Evolutionary conservation across 2,888 invertebrate species (phyloP).

Genomic region (Zhuqinia jingwanae): DNA sequence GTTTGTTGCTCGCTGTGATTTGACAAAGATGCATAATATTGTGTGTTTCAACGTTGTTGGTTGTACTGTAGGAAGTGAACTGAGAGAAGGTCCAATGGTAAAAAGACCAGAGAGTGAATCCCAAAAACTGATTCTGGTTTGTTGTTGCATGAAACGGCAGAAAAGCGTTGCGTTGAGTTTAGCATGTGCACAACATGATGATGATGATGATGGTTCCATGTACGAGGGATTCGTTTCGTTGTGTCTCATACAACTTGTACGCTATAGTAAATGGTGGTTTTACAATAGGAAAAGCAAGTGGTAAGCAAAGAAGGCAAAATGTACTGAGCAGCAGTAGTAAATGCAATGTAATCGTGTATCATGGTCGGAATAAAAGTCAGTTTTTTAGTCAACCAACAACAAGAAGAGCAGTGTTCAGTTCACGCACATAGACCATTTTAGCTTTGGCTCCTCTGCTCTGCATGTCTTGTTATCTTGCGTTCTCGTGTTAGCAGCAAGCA

Average conservation of each 20-base stretch:
- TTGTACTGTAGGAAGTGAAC: slow-evolving; percentile 72
- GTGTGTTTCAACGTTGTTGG: slow-evolving; percentile 54
- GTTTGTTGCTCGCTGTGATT: slow-evolving; percentile 28
- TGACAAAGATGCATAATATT: slow-evolving; percentile 57
- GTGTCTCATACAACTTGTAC: not conserved
- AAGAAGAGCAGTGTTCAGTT: not conserved
- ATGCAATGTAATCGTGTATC: slow-evolving; percentile 26
- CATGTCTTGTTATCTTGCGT: not conserved
- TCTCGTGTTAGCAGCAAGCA: too few relatives aligned
- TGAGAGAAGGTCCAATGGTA: slow-evolving; percentile 72
- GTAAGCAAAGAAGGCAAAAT: not conserved
- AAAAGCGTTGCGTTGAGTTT: slow-evolving; percentile 57
- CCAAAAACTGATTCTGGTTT: slow-evolving; percentile 62
- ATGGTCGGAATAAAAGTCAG: slow-evolving; percentile 2
- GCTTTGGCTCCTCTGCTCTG: not conserved
- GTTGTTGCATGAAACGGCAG: slow-evolving; percentile 58
- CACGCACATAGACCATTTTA: not conserved
- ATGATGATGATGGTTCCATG: slow-evolving; percentile 62
- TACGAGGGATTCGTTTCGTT: slow-evolving; percentile 4
- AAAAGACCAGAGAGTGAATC: slow-evolving; percentile 69
- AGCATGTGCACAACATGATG: slow-evolving; percentile 68
- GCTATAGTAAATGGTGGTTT: slow-evolving; percentile 11
- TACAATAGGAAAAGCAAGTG: slow-evolving; percentile 23
- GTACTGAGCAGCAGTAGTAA: not conserved
- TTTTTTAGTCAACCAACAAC: slow-evolving; percentile 33